Conservation (phyloP, 2,113 vertebrate genomes). For the Mesocricetus auratus region DNA sequence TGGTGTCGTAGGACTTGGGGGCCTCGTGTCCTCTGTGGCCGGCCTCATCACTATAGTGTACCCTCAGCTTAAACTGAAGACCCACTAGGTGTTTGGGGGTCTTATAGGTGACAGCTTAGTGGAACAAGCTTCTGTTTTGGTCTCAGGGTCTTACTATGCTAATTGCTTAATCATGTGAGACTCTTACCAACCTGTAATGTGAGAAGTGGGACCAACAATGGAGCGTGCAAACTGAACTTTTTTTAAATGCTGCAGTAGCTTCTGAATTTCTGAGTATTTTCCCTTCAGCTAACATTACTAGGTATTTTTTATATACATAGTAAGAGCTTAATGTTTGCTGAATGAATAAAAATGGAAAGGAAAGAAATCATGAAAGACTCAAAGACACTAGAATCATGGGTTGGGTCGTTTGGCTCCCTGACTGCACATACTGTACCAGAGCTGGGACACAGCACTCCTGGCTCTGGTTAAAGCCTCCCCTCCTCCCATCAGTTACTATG, state of each 20-base stretch:
- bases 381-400: not conserved
- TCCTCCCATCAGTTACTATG: not conserved
- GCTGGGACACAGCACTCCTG: not conserved
- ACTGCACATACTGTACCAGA: not conserved
- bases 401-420: not conserved
- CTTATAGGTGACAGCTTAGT: not conserved
- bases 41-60: constrained; percentile 91
- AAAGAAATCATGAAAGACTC: constrained; percentile 16
- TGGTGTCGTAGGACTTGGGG: constrained; percentile 93
- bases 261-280: constrained; percentile 43
- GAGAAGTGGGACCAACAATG: not conserved
- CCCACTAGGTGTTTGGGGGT: constrained; percentile 18
- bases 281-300: not conserved
- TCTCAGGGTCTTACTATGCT: not conserved
- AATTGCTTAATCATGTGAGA: not conserved
- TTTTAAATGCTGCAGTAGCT: not conserved
- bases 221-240: not conserved
- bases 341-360: constrained; percentile 36
- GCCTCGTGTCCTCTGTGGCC: constrained; percentile 94
- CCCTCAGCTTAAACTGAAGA: constrained; percentile 91
- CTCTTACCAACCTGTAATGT: not conserved
- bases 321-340: not conserved
- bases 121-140: not conserved
- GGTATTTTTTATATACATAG: not conserved
- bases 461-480: not conserved